These are phyloP conservation scores for Chrysogorgia sp. DNA, from an alignment of 92 coral and sea anemone genomes.

Conservation along the genomic window DNA sequence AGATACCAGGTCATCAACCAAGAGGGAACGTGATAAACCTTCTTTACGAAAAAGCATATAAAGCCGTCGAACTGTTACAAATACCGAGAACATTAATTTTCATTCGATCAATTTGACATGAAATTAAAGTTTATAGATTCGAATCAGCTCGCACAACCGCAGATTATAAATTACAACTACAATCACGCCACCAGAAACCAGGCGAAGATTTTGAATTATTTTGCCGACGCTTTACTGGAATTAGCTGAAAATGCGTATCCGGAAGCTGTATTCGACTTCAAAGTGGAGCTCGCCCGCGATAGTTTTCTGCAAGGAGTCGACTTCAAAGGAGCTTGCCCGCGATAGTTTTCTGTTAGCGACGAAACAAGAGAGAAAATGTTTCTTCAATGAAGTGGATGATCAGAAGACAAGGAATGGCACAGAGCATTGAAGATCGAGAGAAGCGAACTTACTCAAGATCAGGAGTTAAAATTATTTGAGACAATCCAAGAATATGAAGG, in stretches of 20 bases:
- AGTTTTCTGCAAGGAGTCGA: conserved; percentile 45
- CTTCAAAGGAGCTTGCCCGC: conserved; percentile 57
- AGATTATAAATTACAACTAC: conserved; percentile 57
- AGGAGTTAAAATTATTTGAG: conserved; percentile 27
- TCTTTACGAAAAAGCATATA: not conserved
- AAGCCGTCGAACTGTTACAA: not conserved
- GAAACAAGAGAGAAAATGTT: conserved; percentile 6
- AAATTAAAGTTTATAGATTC: no score
- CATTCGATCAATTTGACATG: no score
- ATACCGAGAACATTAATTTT: no score
- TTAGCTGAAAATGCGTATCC: conserved; percentile 67
- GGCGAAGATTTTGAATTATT: conserved; percentile 50
- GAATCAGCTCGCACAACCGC: conserved; percentile 59
- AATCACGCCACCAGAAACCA: conserved; percentile 5
- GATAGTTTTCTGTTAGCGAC: conserved; percentile 32
- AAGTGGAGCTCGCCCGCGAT: conserved; percentile 57
- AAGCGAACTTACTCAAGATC: conserved; percentile 51
- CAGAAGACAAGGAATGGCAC: conserved; percentile 5
- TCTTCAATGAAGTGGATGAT: not conserved
- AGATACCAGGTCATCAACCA: not conserved
- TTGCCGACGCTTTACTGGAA: conserved; percentile 56
- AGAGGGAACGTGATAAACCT: not conserved
- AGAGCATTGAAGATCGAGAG: conserved; percentile 21
- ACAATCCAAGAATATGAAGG: conserved; percentile 53
- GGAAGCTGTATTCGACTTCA: conserved; percentile 52